These are phyloP conservation scores for Promerops cafer DNA, from an alignment of 2,113 vertebrate species.

Conservation along the genomic window DNA sequence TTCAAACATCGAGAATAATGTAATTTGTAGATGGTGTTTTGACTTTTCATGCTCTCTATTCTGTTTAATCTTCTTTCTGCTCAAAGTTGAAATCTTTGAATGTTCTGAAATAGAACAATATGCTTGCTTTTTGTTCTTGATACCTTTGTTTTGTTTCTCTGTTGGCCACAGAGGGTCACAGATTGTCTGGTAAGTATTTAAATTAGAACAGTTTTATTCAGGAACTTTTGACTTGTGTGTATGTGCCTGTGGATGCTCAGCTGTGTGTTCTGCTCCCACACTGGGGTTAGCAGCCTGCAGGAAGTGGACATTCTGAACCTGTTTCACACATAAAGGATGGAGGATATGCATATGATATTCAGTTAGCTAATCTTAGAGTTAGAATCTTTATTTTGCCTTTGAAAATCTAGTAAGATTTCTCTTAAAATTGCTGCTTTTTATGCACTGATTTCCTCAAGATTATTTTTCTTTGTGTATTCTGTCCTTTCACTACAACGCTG, in stretches of 20 bases:
- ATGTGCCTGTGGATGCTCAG: neutral
- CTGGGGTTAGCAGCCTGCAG: neutral
- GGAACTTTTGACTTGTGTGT: neutral
- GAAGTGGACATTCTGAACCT: neutral
- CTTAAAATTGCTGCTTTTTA: neutral
- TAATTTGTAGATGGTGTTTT: neutral
- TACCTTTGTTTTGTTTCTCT: conserved; percentile 50
- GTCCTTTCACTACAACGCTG: neutral
- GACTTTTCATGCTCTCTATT: neutral
- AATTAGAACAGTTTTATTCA: neutral
- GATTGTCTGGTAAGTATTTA: conserved; percentile 33
- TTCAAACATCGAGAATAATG: neutral
- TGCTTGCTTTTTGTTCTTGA: neutral
- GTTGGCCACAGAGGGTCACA: conserved; percentile 60
- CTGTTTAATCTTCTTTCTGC: neutral
- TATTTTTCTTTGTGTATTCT: neutral
- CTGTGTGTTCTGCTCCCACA: neutral
- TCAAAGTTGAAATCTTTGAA: neutral
- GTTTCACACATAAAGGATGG: neutral
- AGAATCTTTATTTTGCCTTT: neutral
- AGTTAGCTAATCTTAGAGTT: neutral
- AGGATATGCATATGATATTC: neutral
- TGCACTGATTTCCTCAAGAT: neutral
- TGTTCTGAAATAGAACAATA: neutral
- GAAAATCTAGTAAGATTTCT: neutral